Base-by-base conservation (phyloP, 37 sponge, comb jelly and placozoan species). In the Ephydatia muelleri region DNA sequence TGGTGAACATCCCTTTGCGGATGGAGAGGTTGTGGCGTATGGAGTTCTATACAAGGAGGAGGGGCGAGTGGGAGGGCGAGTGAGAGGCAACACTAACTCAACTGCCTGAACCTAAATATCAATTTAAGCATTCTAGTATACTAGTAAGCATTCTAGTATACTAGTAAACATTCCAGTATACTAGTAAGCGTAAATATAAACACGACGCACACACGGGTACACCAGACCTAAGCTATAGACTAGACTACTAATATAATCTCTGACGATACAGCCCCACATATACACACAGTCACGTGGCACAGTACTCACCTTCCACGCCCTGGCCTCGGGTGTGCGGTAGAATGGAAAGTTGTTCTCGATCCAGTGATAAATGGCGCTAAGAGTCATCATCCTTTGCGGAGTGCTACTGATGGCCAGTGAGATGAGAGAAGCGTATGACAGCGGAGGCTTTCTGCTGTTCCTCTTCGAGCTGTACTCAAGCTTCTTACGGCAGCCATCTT, bases 1-100 rank as follows among this genome's bases (percentile, higher is more conserved):
- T 93, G 73, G 78, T 81, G 68, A 93, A 93, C 89, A 93, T 88
- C 38, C 30, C 82, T 80, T 91, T 91, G 0, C 92, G 85, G 13
- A 94, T 87, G 69, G 95, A 94, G 35, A 94, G 82, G 38, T 94
- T 94, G 77, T 94, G 95, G 2, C 95, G 86, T n/a, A 94, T 91
- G 31, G 95, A 94, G 43, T 94, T 94, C 95, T 94, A 57, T 49
- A 39, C 34, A 72, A 27, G n/a, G 37, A 68, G 38, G 9, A 68
- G 19, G 21, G 66, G 29, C 70, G 5, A 3, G 8, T 12, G 26
- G 11, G 26, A 68, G 26, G 8, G 28, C 5, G 70, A 26, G 26
- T 3, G 3, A 68, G 14, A 33, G 5, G 27, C 5, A 73, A 16
- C 75, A 34, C 14, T 73, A 22, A 5, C 36, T 23, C 6, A 34